Evolutionary conservation across 2,888 invertebrate genomes (phyloP), one percentile per base, ranked within the genome.

Genomic region (Lycophotia porphyrea): DNA sequence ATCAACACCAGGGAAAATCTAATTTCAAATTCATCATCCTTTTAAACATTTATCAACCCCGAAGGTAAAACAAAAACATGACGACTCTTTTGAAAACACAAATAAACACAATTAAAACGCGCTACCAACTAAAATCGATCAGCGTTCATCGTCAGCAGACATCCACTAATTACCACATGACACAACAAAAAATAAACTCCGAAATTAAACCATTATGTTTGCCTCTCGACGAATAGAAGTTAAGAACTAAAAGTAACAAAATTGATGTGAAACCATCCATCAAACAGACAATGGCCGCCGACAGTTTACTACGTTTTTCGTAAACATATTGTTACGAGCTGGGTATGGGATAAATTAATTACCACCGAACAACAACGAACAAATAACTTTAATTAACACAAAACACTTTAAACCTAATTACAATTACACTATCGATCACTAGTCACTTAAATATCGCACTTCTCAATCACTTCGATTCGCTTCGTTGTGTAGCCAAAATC

Each of bases 301-400:
- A 83, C 83, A 82, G 78, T 82, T 82, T 85, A 83, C 83, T 74
- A 69, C 49, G 58, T 77, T 82, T 81, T 83, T 85, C 68, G 71
- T 84, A 82, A 82, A 85, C 78, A 71, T 61, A n/a, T n/a, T n/a
- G n/a, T n/a, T n/a, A n/a, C n/a, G n/a, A n/a, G n/a, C n/a, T n/a
- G n/a, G n/a, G n/a, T n/a, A n/a, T n/a, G n/a, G n/a, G n/a, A n/a
- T n/a, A n/a, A n/a, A n/a, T n/a, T n/a, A n/a, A n/a, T n/a, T n/a
- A n/a, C n/a, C n/a, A n/a, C n/a, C n/a, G n/a, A n/a, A n/a, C n/a
- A n/a, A n/a, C n/a, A n/a, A n/a, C n/a, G n/a, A n/a, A n/a, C n/a
- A n/a, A n/a, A n/a, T n/a, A n/a, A n/a, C n/a, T n/a, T n/a, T n/a
- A n/a, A n/a, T n/a, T n/a, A n/a, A n/a, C n/a, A n/a, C n/a, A n/a